Conservation (phyloP, 2,113 vertebrate genomes). For the Misgurnus anguillicaudatus region DNA sequence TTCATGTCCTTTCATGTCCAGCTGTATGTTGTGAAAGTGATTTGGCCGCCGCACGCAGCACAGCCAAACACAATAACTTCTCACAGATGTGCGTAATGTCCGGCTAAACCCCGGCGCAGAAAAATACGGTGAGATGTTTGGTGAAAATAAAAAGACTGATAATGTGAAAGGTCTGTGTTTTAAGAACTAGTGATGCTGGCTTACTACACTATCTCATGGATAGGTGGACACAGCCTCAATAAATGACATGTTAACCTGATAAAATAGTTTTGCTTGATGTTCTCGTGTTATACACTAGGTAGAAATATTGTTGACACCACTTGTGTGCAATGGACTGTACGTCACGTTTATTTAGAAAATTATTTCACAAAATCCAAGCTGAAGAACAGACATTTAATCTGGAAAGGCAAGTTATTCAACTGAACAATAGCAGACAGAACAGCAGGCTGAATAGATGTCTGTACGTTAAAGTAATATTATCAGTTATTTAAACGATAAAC, state of each 20-base stretch:
- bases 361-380: no score
- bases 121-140: background rate
- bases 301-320: no score
- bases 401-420: no score
- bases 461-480: no score
- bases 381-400: no score
- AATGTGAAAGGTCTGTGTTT: background rate
- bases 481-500: no score
- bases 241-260: background rate
- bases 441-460: no score
- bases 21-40: conserved; percentile 64
- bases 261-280: no score
- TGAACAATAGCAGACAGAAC: no score
- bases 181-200: background rate
- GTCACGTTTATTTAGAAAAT: no score
- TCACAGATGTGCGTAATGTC: conserved; percentile 55
- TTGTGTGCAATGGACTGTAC: no score
- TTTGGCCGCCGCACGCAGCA: conserved; percentile 36
- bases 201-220: background rate
- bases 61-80: conserved; percentile 34
- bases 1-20: conserved; percentile 69
- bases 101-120: conserved; percentile 31
- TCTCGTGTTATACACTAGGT: no score
- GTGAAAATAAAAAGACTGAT: background rate
- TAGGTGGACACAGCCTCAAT: background rate